Conservation (phyloP, 2,797 vertebrate species). For the Dermochelys coriacea region DNA sequence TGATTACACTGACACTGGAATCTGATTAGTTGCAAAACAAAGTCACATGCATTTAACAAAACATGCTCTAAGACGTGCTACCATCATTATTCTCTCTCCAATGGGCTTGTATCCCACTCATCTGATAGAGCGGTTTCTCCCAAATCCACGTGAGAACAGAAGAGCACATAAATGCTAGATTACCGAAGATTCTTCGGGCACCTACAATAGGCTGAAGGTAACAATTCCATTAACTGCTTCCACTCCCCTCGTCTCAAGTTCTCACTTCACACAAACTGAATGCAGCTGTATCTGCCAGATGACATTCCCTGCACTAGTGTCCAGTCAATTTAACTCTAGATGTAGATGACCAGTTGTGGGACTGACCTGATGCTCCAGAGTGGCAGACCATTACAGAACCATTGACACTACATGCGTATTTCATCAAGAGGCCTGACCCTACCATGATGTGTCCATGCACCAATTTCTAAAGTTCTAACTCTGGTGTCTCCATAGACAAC, state of each 20-base stretch:
- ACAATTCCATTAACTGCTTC: conserved; percentile 8
- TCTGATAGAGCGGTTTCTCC: not conserved
- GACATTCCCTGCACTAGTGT: not conserved
- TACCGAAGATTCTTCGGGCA: not conserved
- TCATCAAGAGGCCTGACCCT: not conserved
- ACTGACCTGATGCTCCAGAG: not conserved
- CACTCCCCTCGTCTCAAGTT: not conserved
- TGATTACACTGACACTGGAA: not conserved
- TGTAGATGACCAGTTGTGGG: not conserved
- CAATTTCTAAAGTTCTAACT: not conserved
- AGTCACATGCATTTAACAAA: not conserved
- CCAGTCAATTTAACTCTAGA: not conserved
- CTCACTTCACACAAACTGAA: not conserved
- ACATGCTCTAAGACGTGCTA: not conserved
- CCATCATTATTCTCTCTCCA: not conserved
- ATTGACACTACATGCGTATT: not conserved
- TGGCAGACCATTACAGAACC: not conserved
- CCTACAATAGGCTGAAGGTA: not conserved
- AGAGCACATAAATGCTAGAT: not conserved
- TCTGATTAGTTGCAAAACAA: conserved; percentile 1
- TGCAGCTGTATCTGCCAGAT: not conserved
- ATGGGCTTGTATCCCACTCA: not conserved
- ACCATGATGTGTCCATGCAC: not conserved
- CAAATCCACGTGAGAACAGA: not conserved
- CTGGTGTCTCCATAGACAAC: conserved; percentile 11